A percentile compares a stretch with the other conserved stretches of the same genome.
Conservation (phyloP, 2,888 invertebrate genomes). For the Glaucopsyche alexis region DNA sequence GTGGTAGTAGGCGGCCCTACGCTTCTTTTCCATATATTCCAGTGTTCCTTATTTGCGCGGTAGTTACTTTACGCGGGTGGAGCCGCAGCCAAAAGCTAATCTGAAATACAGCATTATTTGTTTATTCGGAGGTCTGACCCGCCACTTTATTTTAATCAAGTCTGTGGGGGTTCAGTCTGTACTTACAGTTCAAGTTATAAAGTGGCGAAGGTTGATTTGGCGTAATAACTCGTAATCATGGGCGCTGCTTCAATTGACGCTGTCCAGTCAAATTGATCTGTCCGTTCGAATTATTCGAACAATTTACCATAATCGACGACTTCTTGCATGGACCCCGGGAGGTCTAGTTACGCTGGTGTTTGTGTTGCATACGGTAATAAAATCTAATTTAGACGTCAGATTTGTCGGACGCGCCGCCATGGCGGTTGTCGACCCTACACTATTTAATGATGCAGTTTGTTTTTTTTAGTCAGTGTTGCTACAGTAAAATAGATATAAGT, state of each 20-base stretch:
- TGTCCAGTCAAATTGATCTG: constrained; percentile 53
- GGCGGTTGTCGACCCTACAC: constrained; percentile 72
- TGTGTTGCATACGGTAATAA: constrained; percentile 74
- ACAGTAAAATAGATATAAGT: not conserved
- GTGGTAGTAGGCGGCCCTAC: no score
- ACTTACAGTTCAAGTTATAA: constrained; percentile 25
- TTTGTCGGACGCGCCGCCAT: constrained; percentile 69
- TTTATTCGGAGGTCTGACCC: not conserved
- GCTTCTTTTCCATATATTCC: no score
- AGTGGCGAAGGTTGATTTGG: constrained; percentile 52
- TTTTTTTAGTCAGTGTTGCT: constrained; percentile 1
- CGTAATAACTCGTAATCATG: constrained; percentile 61
- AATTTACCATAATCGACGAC: constrained; percentile 33
- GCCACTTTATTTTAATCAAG: constrained; percentile 24
- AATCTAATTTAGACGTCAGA: constrained; percentile 80
- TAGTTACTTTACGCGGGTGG: no score
- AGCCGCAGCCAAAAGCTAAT: not conserved
- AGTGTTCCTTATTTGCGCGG: no score
- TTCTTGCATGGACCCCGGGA: constrained; percentile 37
- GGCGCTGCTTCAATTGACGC: constrained; percentile 64
- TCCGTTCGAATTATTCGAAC: constrained; percentile 38
- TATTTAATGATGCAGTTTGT: not conserved
- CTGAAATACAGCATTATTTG: not conserved
- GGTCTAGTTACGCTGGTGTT: constrained; percentile 53
- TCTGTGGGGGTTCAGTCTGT: constrained; percentile 28